phyloP scores from a whole-genome alignment of 1,140 invertebrate species.

The Drosophila miranda region DNA sequence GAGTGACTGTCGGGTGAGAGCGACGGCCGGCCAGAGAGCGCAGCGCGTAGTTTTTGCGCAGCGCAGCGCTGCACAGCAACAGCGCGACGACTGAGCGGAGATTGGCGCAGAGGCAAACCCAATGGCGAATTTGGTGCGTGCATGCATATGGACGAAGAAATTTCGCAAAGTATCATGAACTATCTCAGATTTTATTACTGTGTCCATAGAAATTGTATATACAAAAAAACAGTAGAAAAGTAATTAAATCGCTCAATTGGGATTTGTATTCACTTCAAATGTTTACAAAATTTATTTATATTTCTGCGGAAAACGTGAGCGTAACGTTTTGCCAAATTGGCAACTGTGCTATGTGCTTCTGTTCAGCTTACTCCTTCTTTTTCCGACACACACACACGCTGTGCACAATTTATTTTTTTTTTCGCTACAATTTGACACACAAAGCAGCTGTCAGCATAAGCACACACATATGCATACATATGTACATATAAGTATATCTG shows the following conservation, averaged over 20 bases:
- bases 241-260: too few species aligned
- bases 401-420: conserved; percentile 41
- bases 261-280: too few species aligned
- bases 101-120: neutral
- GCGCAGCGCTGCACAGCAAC: conserved; percentile 63
- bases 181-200: too few species aligned
- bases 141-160: neutral
- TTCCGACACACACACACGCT: conserved; percentile 20
- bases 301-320: too few species aligned
- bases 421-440: conserved; percentile 64
- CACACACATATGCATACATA: conserved; percentile 21
- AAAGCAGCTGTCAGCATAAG: conserved; percentile 62
- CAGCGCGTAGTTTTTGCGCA: conserved; percentile 66
- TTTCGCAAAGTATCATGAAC: too few species aligned
- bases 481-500: conserved; percentile 52
- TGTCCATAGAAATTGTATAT: too few species aligned
- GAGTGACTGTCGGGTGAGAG: conserved; percentile 23
- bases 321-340: conserved; percentile 7
- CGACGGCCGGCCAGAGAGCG: conserved; percentile 51
- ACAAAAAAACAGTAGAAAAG: too few species aligned
- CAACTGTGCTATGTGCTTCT: conserved; percentile 24
- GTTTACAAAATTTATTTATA: too few species aligned
- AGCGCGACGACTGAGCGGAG: conserved; percentile 6
- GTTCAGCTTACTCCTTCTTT: conserved; percentile 16
- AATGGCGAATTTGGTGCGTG: neutral